A percentile compares a stretch with the other conserved stretches of the same genome.
phyloP scores from a whole-genome alignment of 2,113 vertebrate species.

The Colinus virginianus region DNA sequence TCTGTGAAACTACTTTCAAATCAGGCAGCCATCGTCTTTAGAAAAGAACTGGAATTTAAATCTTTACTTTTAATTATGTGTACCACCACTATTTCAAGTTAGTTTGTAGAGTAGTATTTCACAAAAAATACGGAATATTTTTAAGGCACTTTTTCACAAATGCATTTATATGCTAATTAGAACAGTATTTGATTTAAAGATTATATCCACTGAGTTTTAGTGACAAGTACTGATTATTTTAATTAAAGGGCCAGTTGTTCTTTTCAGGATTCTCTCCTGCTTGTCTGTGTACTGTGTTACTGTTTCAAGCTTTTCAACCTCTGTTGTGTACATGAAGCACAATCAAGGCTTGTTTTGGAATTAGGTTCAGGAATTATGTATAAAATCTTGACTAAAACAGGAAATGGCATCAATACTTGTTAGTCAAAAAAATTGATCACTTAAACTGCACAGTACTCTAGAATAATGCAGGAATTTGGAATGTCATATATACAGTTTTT shows the following conservation, averaged over 20 bases:
- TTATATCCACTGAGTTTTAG: neutral
- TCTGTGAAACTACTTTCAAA: slow-evolving; percentile 28
- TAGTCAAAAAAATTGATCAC: neutral
- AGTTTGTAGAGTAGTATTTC: slow-evolving; percentile 12
- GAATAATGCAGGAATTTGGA: neutral
- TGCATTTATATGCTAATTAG: neutral
- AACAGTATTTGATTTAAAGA: neutral
- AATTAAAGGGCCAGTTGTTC: neutral
- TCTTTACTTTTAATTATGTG: slow-evolving; percentile 38
- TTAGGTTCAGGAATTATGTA: neutral
- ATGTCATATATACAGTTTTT: neutral
- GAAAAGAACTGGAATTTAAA: slow-evolving; percentile 40
- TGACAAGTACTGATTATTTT: neutral
- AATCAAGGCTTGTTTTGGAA: neutral
- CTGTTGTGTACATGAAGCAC: neutral
- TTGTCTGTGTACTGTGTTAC: neutral
- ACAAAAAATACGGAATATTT: slow-evolving; percentile 12
- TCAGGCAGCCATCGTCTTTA: slow-evolving; percentile 6
- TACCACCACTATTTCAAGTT: neutral
- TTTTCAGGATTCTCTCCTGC: neutral
- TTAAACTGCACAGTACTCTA: neutral
- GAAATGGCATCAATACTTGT: neutral
- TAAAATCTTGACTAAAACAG: neutral
- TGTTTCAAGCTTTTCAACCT: neutral
- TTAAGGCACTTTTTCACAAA: neutral